These are phyloP conservation scores for Cantharis flavilabris DNA, from an alignment of 2,888 invertebrate genomes.

Conservation along the genomic window DNA sequence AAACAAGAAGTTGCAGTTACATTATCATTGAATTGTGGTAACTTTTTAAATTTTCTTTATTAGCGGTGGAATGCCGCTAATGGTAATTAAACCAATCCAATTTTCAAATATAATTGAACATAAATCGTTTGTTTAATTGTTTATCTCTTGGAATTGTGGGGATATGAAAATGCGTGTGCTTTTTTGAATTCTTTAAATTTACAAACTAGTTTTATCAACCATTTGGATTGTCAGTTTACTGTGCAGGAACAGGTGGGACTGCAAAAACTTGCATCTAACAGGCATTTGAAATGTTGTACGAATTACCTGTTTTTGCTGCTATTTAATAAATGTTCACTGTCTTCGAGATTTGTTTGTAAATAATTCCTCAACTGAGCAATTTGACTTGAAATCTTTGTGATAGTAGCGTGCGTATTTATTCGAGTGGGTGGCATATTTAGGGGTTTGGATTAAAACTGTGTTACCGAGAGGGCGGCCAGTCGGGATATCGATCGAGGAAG, in stretches of 20 bases:
- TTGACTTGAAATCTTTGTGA: constrained; percentile 25
- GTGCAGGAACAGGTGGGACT: background rate
- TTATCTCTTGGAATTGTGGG: background rate
- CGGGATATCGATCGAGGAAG: constrained; percentile 44
- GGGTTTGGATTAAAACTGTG: constrained; percentile 37
- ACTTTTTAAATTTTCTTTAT: background rate
- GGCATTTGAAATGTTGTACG: background rate
- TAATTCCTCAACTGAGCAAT: background rate
- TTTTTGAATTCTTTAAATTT: background rate
- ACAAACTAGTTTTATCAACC: background rate
- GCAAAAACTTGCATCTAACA: background rate
- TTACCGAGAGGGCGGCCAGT: constrained; percentile 40
- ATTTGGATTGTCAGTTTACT: background rate
- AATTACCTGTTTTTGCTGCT: background rate
- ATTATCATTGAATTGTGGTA: background rate
- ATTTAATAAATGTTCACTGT: background rate
- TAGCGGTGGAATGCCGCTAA: background rate
- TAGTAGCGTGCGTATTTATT: constrained; percentile 37
- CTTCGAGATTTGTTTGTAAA: background rate
- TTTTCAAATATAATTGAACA: background rate
- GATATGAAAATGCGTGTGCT: background rate
- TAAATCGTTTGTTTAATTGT: background rate
- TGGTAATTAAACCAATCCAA: background rate
- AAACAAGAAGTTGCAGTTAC: background rate
- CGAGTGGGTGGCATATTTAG: constrained; percentile 34